Conservation (phyloP, 2,113 vertebrate species). For the Miniopterus natalensis region DNA sequence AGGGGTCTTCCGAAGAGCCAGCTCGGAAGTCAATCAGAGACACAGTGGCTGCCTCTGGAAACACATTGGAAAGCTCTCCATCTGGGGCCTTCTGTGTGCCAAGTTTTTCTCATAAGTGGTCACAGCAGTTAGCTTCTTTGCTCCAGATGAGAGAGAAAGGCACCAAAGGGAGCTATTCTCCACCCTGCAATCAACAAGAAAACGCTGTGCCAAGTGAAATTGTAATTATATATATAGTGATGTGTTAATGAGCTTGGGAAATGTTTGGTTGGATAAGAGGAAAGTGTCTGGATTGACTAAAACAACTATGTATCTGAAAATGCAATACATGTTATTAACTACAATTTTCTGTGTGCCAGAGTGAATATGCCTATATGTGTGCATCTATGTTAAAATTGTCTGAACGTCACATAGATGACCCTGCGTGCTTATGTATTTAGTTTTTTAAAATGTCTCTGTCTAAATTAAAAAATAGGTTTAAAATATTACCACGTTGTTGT, state of each 20-base stretch:
- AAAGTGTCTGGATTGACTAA: conserved; percentile 71
- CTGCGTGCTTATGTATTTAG: not conserved
- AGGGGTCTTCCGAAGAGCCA: conserved; percentile 80
- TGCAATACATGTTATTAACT: conserved; percentile 45
- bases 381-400: not conserved
- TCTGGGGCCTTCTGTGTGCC: conserved; percentile 84
- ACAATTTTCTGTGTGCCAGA: not conserved
- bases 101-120: conserved; percentile 87
- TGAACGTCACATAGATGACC: not conserved
- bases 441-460: not conserved
- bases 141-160: conserved; percentile 87
- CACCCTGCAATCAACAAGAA: conserved; percentile 86
- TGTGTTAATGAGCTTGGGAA: conserved; percentile 87
- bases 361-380: not conserved
- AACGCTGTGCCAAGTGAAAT: conserved; percentile 86
- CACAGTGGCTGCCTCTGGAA: conserved; percentile 82
- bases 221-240: conserved; percentile 85
- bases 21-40: conserved; percentile 77
- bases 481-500: not conserved
- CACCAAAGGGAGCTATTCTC: conserved; percentile 87
- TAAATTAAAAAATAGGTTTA: conserved; percentile 4
- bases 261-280: conserved; percentile 77
- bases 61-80: conserved; percentile 82
- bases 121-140: conserved; percentile 86
- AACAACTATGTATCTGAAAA: conserved; percentile 55